These are phyloP conservation scores for Xiphydria camelus DNA, from an alignment of 2,888 invertebrate species.

Conservation along the genomic window DNA sequence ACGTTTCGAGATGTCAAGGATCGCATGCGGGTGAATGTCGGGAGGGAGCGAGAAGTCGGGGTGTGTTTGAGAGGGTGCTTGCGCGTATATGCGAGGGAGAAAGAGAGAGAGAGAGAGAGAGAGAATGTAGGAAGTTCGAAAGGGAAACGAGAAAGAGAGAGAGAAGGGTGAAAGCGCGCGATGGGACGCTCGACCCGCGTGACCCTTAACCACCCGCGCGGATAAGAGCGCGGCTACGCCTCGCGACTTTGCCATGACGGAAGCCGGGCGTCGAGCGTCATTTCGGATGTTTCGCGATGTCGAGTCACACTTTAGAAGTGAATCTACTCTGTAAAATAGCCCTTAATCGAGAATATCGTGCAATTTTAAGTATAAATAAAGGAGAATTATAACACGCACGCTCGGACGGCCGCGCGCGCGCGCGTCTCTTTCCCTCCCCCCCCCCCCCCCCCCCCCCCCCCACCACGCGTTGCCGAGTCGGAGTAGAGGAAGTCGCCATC, in stretches of 20 bases:
- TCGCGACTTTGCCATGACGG: too few species aligned
- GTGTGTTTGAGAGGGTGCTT: too few species aligned
- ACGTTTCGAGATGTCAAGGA: not conserved
- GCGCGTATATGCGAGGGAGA: not conserved
- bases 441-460: too few species aligned
- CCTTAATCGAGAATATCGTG: slow-evolving; percentile 44
- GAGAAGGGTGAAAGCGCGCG: not conserved
- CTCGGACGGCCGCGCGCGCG: slow-evolving; percentile 21
- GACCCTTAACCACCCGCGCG: not conserved
- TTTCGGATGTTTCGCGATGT: slow-evolving; percentile 13
- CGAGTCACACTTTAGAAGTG: slow-evolving; percentile 17
- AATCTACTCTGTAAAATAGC: slow-evolving; percentile 20
- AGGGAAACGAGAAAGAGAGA: not conserved
- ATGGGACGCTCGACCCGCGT: not conserved
- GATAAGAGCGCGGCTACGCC: not conserved
- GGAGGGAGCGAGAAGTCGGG: too few species aligned
- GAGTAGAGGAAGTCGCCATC: too few species aligned
- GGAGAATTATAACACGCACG: slow-evolving; percentile 33
- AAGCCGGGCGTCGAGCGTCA: slow-evolving; percentile 1
- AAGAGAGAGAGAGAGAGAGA: not conserved
- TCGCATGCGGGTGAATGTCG: too few species aligned
- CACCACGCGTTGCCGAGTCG: too few species aligned
- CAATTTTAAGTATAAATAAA: slow-evolving; percentile 44
- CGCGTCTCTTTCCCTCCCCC: too few species aligned
- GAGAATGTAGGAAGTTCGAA: not conserved